These are phyloP conservation scores for Drosophila glabriapex DNA, from an alignment of 2,888 invertebrate genomes.

Conservation along the genomic window DNA sequence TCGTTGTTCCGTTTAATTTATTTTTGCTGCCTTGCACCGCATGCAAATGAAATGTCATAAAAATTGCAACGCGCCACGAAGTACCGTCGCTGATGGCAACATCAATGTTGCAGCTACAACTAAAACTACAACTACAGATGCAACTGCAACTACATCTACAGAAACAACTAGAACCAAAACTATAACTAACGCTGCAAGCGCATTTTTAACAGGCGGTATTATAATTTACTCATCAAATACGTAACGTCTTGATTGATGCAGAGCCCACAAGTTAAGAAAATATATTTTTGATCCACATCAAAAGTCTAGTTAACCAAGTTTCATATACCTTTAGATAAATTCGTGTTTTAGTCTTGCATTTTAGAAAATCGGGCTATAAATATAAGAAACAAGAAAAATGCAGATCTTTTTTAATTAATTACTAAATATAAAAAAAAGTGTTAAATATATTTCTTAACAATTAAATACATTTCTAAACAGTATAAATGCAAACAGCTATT, in stretches of 20 bases:
- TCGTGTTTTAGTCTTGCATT: neutral
- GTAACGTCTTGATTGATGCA: slow-evolving; percentile 1
- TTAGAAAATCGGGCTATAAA: neutral
- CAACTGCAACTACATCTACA: neutral
- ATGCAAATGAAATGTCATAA: slow-evolving; percentile 72
- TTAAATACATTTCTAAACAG: neutral
- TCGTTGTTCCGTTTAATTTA: slow-evolving; percentile 64
- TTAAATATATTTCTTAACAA: neutral
- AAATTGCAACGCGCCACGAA: slow-evolving; percentile 63
- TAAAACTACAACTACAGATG: slow-evolving; percentile 1
- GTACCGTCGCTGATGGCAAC: slow-evolving; percentile 42
- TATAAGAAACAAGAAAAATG: neutral
- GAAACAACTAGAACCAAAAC: neutral
- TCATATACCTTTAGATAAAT: neutral
- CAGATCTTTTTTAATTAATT: neutral
- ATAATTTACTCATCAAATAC: neutral
- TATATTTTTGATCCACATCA: neutral
- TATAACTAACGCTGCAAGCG: neutral
- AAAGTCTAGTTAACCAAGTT: neutral
- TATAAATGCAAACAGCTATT: neutral
- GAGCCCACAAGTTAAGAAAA: neutral
- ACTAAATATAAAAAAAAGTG: neutral
- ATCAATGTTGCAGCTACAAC: slow-evolving; percentile 49
- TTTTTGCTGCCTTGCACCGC: slow-evolving; percentile 60
- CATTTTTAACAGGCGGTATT: neutral